Percentiles rank a stretch among this genome's conserved stretches.
These are phyloP conservation scores for Isichthys henryi DNA, from an alignment of 2,113 vertebrate genomes.

Conservation along the genomic window DNA sequence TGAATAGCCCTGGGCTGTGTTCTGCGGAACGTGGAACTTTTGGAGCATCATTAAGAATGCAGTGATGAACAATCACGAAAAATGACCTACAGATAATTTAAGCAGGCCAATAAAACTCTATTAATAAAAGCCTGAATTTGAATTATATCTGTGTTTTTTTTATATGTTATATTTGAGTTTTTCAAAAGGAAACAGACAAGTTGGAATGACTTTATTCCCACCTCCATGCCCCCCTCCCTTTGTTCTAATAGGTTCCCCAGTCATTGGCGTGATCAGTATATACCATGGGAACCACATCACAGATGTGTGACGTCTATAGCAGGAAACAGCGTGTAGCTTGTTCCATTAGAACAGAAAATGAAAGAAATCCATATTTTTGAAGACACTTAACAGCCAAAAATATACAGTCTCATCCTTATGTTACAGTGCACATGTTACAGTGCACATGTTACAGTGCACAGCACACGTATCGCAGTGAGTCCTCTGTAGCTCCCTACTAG, in stretches of 20 bases:
- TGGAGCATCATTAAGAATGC: background rate
- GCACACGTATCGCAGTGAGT: background rate
- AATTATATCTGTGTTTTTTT: background rate
- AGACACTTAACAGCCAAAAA: background rate
- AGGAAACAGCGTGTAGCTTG: background rate
- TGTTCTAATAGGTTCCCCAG: background rate
- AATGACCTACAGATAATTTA: background rate
- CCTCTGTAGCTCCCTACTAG: background rate
- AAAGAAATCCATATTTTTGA: background rate
- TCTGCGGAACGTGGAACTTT: background rate
- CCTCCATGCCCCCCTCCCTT: background rate
- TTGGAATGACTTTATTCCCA: background rate
- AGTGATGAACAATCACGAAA: background rate
- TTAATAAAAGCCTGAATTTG: background rate
- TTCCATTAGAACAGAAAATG: background rate
- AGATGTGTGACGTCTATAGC: background rate
- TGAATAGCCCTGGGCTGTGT: background rate
- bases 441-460: background rate
- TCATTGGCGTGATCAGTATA: background rate
- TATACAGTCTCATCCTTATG: background rate
- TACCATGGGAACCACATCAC: background rate
- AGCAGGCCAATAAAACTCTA: background rate
- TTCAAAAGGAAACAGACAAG: background rate
- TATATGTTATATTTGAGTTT: background rate
- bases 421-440: background rate